Percentiles rank a stretch among this genome's conserved stretches.
phyloP scores from a whole-genome alignment of 2,888 invertebrate genomes.

The Sarcophaga carnaria region DNA sequence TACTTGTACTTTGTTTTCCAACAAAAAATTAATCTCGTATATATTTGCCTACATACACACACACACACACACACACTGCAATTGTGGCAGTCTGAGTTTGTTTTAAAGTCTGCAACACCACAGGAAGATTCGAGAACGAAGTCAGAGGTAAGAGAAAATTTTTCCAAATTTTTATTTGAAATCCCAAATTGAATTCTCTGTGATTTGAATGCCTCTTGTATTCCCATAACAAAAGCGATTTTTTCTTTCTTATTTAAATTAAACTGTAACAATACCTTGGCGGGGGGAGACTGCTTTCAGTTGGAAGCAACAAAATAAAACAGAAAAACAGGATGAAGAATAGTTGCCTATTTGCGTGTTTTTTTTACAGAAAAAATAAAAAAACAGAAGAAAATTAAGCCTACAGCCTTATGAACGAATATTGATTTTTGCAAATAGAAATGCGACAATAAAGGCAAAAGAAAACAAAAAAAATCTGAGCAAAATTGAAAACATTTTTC shows the following conservation, averaged over 20 bases:
- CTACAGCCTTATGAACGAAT: slow-evolving; percentile 62
- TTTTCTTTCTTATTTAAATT: slow-evolving; percentile 48
- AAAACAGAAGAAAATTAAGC: slow-evolving; percentile 44
- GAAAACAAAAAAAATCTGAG: slow-evolving; percentile 1
- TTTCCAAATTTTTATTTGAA: slow-evolving; percentile 54
- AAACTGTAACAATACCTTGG: slow-evolving; percentile 42
- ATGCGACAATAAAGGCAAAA: background rate
- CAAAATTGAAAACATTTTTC: slow-evolving; percentile 14
- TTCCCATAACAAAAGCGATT: slow-evolving; percentile 27
- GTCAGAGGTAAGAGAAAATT: slow-evolving; percentile 14
- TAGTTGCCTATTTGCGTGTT: slow-evolving; percentile 26
- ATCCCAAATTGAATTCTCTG: slow-evolving; percentile 63
- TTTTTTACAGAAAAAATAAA: background rate
- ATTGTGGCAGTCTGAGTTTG: too few species aligned
- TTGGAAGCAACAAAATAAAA: background rate
- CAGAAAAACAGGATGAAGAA: background rate
- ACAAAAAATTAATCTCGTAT: too few species aligned
- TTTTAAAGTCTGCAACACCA: too few species aligned
- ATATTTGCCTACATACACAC: too few species aligned
- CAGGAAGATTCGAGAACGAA: background rate
- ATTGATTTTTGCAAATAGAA: slow-evolving; percentile 52
- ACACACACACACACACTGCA: too few species aligned
- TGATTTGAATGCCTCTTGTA: slow-evolving; percentile 38
- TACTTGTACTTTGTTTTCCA: too few species aligned
- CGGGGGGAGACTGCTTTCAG: background rate